Conservation (phyloP, 2,888 invertebrate species). For the Emmelina monodactyla region DNA sequence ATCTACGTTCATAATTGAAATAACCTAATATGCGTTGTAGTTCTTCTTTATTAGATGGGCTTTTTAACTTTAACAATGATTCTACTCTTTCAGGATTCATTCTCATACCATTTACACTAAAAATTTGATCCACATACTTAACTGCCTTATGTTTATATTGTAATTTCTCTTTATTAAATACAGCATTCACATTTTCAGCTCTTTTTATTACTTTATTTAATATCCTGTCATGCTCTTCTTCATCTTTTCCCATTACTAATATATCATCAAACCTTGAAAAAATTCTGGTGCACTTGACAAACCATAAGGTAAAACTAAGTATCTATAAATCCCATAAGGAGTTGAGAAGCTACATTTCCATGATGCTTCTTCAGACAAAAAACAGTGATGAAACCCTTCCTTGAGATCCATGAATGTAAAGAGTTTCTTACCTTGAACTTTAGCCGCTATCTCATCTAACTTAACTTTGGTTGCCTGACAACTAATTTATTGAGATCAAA, state of each 20-base stretch:
- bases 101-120: conserved; percentile 11
- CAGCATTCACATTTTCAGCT: conserved; percentile 5
- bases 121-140: conserved; percentile 13
- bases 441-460: conserved; percentile 11
- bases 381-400: conserved; percentile 14
- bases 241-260: conserved; percentile 6
- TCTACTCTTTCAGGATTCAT: conserved; percentile 10
- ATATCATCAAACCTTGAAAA: conserved; percentile 10
- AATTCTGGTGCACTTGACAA: conserved; percentile 13
- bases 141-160: conserved; percentile 11
- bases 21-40: conserved; percentile 10
- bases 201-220: conserved; percentile 6
- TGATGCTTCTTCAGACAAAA: conserved; percentile 7
- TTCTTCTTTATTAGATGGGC: conserved; percentile 9
- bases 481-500: conserved; percentile 13
- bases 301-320: conserved; percentile 12
- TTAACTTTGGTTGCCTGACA: conserved; percentile 13
- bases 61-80: conserved; percentile 9
- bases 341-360: conserved; percentile 14
- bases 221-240: conserved; percentile 5
- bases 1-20: conserved; percentile 11
- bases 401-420: conserved; percentile 14
- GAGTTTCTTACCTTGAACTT: conserved; percentile 10
- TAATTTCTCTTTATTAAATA: conserved; percentile 14
- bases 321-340: conserved; percentile 12